phyloP scores from a whole-genome alignment of 37 sponge, comb jelly and placozoan species.

The Axinella damicornis region DNA sequence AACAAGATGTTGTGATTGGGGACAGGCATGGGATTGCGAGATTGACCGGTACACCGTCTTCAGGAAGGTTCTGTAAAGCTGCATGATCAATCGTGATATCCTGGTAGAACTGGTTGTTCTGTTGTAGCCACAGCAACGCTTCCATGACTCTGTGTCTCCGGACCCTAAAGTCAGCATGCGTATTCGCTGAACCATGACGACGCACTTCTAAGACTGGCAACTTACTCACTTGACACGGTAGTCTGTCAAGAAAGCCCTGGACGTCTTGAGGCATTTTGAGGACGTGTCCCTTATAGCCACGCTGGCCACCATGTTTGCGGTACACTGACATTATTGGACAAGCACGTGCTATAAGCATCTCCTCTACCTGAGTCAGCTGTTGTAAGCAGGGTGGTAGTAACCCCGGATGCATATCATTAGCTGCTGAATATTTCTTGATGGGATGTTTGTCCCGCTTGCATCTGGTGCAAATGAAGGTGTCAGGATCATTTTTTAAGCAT shows the following conservation, averaged over 20 bases:
- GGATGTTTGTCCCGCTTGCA: conserved; percentile 27
- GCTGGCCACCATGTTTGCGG: conserved; percentile 24
- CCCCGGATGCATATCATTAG: conserved; percentile 46
- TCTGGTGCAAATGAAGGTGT: conserved; percentile 11
- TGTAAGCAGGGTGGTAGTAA: conserved; percentile 20
- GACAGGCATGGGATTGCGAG: neutral
- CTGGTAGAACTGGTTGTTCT: conserved; percentile 18
- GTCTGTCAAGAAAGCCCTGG: neutral
- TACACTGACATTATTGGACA: conserved; percentile 52
- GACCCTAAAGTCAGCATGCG: conserved; percentile 50
- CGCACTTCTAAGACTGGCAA: neutral
- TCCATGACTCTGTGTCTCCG: neutral
- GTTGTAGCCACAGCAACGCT: conserved; percentile 33
- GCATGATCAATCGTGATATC: conserved; percentile 41
- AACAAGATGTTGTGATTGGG: neutral
- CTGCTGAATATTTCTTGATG: conserved; percentile 17
- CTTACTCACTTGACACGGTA: neutral
- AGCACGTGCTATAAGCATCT: conserved; percentile 55
- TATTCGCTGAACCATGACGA: neutral
- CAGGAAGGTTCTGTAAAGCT: too few species aligned
- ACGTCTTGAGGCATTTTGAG: conserved; percentile 41
- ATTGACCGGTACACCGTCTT: neutral
- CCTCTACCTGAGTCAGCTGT: conserved; percentile 13
- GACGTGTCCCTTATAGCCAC: conserved; percentile 36
- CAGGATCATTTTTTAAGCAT: neutral